Base-by-base conservation (phyloP, 2,888 invertebrate genomes). In the Carcina quercana region DNA sequence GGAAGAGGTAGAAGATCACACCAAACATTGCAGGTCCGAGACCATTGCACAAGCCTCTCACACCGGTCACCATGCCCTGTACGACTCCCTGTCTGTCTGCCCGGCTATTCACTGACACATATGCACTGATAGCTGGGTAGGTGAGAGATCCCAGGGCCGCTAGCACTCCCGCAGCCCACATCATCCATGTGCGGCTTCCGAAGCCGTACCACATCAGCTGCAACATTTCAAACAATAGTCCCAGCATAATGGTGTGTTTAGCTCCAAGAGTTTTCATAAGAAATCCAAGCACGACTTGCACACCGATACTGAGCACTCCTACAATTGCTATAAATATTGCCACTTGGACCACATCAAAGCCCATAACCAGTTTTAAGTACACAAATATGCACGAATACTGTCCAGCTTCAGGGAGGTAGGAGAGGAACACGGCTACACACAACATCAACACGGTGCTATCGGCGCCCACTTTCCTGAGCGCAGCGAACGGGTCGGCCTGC, bases 371-470 rank as follows among this genome's bases (percentile, higher is more conserved):
- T 85, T 96, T 96, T 49, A 99, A 88, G 83, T 99, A 99, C 58
- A 99, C 98, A 86, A 99, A 99, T 85, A 99, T 98, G 85, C 98
- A 98, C 37, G 98, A 98, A 84, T 99, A 99, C 85, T 99, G 97
- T 48, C 98, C 98, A 22, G 95, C 95, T 83, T 99, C 99, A 2
- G 99, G 98, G 53, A 99, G 86, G 82, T 99, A 99, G 13, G 98
- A 98, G 35, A 99, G 88, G 73, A 99, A 96, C 59, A 99, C 98
- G 28, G 98, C 95, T 49, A 97, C 92, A 78, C 98, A 98, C 58
- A 99, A 88, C 89, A 98, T 93, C 57, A 98, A 86, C 61, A 99
- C 96, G 45, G 97, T 96, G 57, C 95, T 92, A 74, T 98, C 98
- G 50, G 94, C 93, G 46, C 97, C 96, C 42, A 98, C 96, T 86